phyloP scores from a whole-genome alignment of 2,113 vertebrate species.

The Dipodomys spectabilis region DNA sequence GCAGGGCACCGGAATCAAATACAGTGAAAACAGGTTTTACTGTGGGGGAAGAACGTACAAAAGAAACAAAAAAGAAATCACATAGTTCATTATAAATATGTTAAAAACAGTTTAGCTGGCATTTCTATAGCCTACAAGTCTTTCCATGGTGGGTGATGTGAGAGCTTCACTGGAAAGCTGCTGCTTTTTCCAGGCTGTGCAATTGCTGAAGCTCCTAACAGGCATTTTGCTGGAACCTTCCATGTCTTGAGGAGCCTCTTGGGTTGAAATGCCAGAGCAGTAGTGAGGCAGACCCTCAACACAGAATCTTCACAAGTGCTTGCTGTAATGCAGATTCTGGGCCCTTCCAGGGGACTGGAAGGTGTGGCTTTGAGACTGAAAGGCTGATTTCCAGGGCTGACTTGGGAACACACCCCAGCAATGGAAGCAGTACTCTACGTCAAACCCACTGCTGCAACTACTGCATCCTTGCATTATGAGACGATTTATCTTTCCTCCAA shows the following conservation, averaged over 20 bases:
- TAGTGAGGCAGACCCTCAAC: background rate
- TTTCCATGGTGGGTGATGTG: background rate
- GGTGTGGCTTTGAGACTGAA: background rate
- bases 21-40: too few species aligned
- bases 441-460: background rate
- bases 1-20: too few species aligned
- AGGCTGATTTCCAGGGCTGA: background rate
- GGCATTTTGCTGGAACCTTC: background rate
- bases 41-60: too few species aligned
- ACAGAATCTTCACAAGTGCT: background rate
- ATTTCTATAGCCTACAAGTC: background rate
- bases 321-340: background rate
- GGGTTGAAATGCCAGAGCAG: too few species aligned
- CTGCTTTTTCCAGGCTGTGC: background rate
- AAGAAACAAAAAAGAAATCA: too few species aligned
- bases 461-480: background rate
- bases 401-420: fast-evolving
- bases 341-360: background rate
- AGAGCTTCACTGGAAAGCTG: background rate
- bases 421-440: background rate
- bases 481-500: too few species aligned
- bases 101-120: background rate
- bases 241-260: background rate
- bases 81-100: too few species aligned
- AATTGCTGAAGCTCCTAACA: background rate